These are phyloP conservation scores for Lycaon pictus DNA, from an alignment of 2,113 vertebrate species.

Conservation along the genomic window DNA sequence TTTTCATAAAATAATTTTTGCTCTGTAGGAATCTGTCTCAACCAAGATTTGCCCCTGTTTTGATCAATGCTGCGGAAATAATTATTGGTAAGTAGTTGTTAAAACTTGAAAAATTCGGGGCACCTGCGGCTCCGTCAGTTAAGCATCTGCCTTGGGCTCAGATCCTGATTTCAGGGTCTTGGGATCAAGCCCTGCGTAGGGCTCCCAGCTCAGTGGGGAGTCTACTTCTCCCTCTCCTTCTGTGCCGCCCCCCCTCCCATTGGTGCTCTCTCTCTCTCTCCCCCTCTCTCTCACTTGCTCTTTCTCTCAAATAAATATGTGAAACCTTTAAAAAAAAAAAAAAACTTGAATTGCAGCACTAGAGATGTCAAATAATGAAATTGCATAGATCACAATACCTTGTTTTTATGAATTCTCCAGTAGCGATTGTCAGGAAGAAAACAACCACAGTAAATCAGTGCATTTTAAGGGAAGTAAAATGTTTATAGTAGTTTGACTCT, in stretches of 20 bases:
- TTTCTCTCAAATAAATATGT: neutral
- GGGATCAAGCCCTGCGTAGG: neutral
- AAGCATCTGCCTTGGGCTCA: neutral
- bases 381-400: neutral
- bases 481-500: neutral
- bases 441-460: neutral
- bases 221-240: neutral
- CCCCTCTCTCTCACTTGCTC: neutral
- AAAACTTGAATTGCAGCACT: neutral
- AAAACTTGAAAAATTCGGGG: neutral
- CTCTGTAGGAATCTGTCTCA: slow-evolving; percentile 93
- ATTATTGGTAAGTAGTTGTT: slow-evolving; percentile 91
- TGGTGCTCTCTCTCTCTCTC: neutral
- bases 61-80: slow-evolving; percentile 93
- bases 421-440: slow-evolving; percentile 41
- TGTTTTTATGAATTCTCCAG: neutral
- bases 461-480: slow-evolving; percentile 12
- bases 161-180: neutral
- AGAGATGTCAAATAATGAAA: neutral
- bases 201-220: neutral
- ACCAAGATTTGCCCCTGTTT: slow-evolving; percentile 92
- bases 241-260: no score
- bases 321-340: neutral
- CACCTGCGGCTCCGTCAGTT: neutral
- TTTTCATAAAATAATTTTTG: slow-evolving; percentile 69